Base-by-base conservation (phyloP, 2,113 vertebrate species). In the Pteronura brasiliensis region DNA sequence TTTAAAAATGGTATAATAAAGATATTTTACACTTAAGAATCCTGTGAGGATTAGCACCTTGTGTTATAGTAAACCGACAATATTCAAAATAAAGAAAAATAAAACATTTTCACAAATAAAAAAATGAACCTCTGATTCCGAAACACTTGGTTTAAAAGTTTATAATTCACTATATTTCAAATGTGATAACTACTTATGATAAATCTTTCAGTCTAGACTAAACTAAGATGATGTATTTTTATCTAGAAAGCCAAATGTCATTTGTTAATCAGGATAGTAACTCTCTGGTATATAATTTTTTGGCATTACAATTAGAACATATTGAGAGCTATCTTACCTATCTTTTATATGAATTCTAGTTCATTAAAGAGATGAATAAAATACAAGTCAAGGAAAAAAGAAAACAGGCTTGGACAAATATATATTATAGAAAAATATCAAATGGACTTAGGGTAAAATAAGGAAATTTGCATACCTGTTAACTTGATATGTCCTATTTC, bases 401-500 rank as follows among this genome's bases (percentile, higher is more conserved):
- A 87, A 82, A 96, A 57, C 0, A 84, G 44, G 9, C 10, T 71
- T 83, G 93, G n/a, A 87, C 27, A 92, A 89, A 92, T 69, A 93
- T 36, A 69, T 49, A 86, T 36, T 86, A 69, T 71, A 57, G 12
- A 97, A 93, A 92, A 77, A 82, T 81, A 72, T 39, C 71, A 93
- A 88, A 49, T 79, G 6, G 9, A 4, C 36, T 93, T 92, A 74
- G 47, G 39, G 12, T 97, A 61, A 86, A 97, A 95, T 94, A 96
- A 83, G 96, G 98, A 98, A 82, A 44, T 94, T 79, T 95, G 91
- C 98, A 90, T 99, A 99, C 99, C 99, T 99, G 99, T 99, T 99
- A 99, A 99, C 98, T 99, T 99, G 99, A 99, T 99, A 99, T 99
- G 99, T 99, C 99, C 99, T 99, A 99, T 99, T 99, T 99, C 99